Percentiles rank a stretch among this genome's conserved stretches.
Evolutionary conservation across 2,113 vertebrate genomes (phyloP).

Genomic region (Crotalus tigris): DNA sequence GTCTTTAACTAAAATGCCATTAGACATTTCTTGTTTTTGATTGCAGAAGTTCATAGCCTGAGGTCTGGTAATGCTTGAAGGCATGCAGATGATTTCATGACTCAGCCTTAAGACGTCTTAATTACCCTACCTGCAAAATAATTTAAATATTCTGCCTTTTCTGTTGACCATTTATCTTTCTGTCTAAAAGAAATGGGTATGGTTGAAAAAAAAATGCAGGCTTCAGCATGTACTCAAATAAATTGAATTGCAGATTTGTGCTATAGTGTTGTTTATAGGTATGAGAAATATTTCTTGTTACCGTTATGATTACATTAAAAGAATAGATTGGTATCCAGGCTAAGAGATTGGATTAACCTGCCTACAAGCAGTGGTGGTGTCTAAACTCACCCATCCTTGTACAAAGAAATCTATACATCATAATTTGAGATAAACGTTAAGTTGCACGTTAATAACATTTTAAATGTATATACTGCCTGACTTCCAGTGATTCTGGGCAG

Average conservation of each 20-base stretch:
- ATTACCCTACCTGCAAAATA: not conserved
- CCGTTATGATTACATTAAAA: not conserved
- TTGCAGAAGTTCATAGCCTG: not conserved
- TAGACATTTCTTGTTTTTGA: not conserved
- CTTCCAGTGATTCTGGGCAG: not conserved
- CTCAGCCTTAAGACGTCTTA: not conserved
- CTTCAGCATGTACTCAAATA: fast-evolving
- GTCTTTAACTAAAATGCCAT: not conserved
- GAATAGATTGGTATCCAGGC: not conserved
- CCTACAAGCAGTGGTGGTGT: not conserved
- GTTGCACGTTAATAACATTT: not conserved
- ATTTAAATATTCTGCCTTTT: not conserved
- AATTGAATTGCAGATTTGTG: not conserved
- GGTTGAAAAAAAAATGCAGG: not conserved
- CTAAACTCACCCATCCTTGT: not conserved
- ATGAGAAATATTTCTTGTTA: not conserved
- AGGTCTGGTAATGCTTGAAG: not conserved
- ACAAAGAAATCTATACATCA: not conserved
- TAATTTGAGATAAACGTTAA: not conserved
- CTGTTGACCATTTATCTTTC: constrained; percentile 14
- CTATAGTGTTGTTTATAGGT: not conserved
- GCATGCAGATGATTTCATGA: not conserved
- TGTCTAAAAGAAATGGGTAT: not conserved
- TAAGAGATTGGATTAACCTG: not conserved
- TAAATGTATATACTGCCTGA: not conserved